phyloP scores from a whole-genome alignment of 2,113 vertebrate genomes.

The Mastomys coucha region DNA sequence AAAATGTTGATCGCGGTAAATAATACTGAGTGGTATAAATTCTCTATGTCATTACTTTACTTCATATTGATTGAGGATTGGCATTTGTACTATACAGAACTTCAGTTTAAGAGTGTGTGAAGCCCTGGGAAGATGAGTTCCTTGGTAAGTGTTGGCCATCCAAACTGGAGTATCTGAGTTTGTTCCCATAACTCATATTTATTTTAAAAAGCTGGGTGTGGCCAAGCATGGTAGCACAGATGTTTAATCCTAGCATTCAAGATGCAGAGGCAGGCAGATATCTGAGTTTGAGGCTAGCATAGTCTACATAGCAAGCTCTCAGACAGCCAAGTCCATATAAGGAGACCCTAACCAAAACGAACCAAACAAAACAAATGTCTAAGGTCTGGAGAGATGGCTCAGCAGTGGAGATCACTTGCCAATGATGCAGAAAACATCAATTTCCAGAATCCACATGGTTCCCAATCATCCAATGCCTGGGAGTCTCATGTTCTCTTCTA shows the following conservation, averaged over 20 bases:
- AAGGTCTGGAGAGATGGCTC: not conserved
- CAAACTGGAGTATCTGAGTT: not conserved
- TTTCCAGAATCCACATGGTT: not conserved
- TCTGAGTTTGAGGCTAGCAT: not conserved
- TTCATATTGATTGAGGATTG: not conserved
- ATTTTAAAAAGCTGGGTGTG: not conserved
- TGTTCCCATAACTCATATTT: not conserved
- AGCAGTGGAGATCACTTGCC: not conserved
- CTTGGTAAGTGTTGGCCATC: not conserved
- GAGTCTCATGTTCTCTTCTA: not conserved
- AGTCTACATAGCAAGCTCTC: not conserved
- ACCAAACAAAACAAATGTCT: not conserved
- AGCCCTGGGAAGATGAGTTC: not conserved
- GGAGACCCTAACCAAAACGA: not conserved
- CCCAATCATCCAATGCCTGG: not conserved
- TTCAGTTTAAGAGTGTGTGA: not conserved
- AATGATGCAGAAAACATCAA: not conserved
- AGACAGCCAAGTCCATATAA: not conserved
- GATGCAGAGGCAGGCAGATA: not conserved
- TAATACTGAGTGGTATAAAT: not conserved
- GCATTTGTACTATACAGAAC: not conserved
- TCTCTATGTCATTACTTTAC: not conserved
- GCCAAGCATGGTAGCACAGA: not conserved
- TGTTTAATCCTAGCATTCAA: not conserved
- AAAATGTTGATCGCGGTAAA: not conserved